Conservation (phyloP, 1,140 invertebrate species). For the Listronotus oregonensis region DNA sequence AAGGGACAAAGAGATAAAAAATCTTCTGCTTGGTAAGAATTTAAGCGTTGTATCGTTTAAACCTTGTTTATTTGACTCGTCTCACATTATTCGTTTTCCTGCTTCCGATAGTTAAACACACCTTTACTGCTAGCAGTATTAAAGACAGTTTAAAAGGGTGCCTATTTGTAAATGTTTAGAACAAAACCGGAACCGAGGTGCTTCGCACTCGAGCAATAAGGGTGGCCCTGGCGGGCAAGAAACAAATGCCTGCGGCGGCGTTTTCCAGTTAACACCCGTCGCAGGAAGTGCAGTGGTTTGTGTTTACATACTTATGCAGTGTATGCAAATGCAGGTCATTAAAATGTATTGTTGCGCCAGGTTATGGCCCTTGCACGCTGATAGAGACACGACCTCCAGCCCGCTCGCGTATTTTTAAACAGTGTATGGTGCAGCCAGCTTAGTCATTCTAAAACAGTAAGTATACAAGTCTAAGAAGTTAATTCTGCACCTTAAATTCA, state of each 20-base stretch:
- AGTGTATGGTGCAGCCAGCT: too few species aligned
- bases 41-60: too few species aligned
- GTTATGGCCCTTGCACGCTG: constrained; percentile 34
- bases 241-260: constrained; percentile 43
- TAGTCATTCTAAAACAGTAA: too few species aligned
- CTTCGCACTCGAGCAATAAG: constrained; percentile 15
- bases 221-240: constrained; percentile 25
- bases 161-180: constrained; percentile 28
- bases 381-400: constrained; percentile 16
- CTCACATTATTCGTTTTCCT: too few species aligned
- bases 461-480: too few species aligned
- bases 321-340: constrained; percentile 47
- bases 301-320: constrained; percentile 48
- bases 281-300: constrained; percentile 49
- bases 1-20: too few species aligned
- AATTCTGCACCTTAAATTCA: too few species aligned
- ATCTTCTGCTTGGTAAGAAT: too few species aligned
- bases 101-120: too few species aligned
- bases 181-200: constrained; percentile 23
- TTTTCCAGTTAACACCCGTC: constrained; percentile 50
- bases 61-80: too few species aligned
- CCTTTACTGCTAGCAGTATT: too few species aligned
- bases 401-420: not conserved
- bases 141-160: constrained; percentile 1
- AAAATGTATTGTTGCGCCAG: constrained; percentile 43